Evolutionary conservation across 2,888 invertebrate genomes (phyloP).

Genomic region (Microdon myrmicae): DNA sequence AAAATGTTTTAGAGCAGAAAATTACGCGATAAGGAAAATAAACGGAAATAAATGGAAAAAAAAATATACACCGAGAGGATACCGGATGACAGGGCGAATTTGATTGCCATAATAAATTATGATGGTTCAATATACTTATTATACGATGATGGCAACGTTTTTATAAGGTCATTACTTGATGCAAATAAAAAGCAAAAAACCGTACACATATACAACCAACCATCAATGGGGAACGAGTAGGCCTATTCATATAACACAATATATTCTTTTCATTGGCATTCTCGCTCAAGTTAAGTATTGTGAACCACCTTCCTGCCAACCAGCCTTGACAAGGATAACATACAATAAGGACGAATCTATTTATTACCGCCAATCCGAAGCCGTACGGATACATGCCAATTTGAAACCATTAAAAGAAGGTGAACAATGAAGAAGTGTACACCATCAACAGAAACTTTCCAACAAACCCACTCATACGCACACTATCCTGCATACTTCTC

Average conservation of each 20-base stretch:
- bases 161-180: conserved; percentile 42
- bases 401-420: conserved; percentile 44
- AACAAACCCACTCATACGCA: too few relatives aligned
- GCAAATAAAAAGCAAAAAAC: neutral
- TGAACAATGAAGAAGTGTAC: conserved; percentile 21
- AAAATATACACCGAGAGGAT: too few relatives aligned
- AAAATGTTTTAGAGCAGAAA: conserved; percentile 51
- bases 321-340: neutral
- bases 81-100: conserved; percentile 51
- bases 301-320: neutral
- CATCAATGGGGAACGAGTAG: too few relatives aligned
- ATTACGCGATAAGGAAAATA: conserved; percentile 48
- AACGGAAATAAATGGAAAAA: too few relatives aligned
- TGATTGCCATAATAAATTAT: conserved; percentile 54
- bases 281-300: conserved; percentile 12
- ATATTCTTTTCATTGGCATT: conserved; percentile 33
- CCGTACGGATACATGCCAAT: conserved; percentile 48
- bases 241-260: conserved; percentile 21
- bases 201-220: conserved; percentile 5
- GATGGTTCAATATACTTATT: conserved; percentile 54
- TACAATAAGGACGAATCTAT: conserved; percentile 20
- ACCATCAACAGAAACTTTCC: conserved; percentile 12
- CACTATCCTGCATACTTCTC: too few relatives aligned
- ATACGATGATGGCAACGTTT: conserved; percentile 41
- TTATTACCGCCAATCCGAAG: conserved; percentile 27